phyloP scores from a whole-genome alignment of 1,140 invertebrate genomes.

The Pseudobourletiella spinata region DNA sequence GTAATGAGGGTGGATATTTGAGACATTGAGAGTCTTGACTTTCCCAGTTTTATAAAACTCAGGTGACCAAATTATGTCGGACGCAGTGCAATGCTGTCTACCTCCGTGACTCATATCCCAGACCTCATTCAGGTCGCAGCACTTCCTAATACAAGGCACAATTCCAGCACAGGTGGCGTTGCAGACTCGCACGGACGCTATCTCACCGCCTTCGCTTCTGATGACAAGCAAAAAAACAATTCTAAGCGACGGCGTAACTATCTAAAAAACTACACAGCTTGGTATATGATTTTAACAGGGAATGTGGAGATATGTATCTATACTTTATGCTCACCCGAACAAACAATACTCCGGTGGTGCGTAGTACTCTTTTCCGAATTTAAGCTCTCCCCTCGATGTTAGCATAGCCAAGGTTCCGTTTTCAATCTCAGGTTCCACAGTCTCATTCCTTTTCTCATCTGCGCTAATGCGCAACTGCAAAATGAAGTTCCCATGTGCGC shows the following conservation, averaged over 20 bases:
- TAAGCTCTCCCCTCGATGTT: no score
- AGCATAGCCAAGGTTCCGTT: no score
- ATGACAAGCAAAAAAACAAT: neutral
- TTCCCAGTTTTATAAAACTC: neutral
- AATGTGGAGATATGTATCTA: neutral
- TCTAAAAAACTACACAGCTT: neutral
- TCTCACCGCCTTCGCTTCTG: neutral
- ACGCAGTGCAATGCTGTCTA: neutral
- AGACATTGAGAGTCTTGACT: no score
- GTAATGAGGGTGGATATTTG: no score
- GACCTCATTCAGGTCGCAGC: conserved; percentile 12
- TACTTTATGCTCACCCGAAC: neutral
- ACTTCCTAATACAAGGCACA: conserved; percentile 15
- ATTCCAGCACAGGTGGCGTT: neutral
- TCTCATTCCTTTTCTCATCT: no score
- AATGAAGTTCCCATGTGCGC: no score
- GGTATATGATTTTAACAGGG: no score
- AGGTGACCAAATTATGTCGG: conserved; percentile 3
- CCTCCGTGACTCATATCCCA: neutral
- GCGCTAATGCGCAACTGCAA: no score
- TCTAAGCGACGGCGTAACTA: no score
- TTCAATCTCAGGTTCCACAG: no score
- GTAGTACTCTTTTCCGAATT: conserved; percentile 6
- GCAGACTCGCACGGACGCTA: neutral
- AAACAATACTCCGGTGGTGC: conserved; percentile 15